Evolutionary conservation across 2,113 vertebrate species (phyloP).

Genomic region (Xenopus laevis): DNA sequence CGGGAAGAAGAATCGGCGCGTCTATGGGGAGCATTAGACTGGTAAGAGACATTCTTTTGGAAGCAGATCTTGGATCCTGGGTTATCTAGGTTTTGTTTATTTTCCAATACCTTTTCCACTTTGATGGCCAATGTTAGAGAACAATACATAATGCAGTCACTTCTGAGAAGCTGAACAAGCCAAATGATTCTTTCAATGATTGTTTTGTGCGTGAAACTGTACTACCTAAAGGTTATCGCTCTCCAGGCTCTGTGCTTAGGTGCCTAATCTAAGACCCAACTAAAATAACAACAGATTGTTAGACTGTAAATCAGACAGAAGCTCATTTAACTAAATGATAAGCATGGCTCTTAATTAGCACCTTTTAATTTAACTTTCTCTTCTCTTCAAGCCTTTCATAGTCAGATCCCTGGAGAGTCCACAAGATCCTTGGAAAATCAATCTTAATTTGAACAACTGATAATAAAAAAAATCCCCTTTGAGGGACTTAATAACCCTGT

Average conservation of each 20-base stretch:
- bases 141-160: not conserved
- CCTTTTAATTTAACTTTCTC: slow-evolving; percentile 62
- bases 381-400: slow-evolving; percentile 51
- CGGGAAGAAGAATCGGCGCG: too few relatives aligned
- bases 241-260: not conserved
- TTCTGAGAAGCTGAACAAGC: not conserved
- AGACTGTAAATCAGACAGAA: slow-evolving; percentile 19
- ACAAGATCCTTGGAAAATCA: slow-evolving; percentile 60
- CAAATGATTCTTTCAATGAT: slow-evolving; percentile 20
- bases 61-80: too few relatives aligned
- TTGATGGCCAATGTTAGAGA: not conserved
- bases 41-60: too few relatives aligned
- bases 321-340: slow-evolving; percentile 58
- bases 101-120: too few relatives aligned
- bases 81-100: too few relatives aligned
- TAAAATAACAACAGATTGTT: slow-evolving; percentile 40
- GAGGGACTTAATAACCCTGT: slow-evolving; percentile 51
- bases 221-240: slow-evolving; percentile 3
- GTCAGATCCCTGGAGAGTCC: slow-evolving; percentile 45
- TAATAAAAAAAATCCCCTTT: slow-evolving; percentile 58
- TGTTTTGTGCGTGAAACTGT: not conserved
- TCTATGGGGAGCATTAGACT: too few relatives aligned
- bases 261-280: slow-evolving; percentile 13
- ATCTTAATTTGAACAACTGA: slow-evolving; percentile 66
- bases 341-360: slow-evolving; percentile 62